Evolutionary conservation across 2,888 invertebrate species (phyloP).

Genomic region (Cepaea hortensis): DNA sequence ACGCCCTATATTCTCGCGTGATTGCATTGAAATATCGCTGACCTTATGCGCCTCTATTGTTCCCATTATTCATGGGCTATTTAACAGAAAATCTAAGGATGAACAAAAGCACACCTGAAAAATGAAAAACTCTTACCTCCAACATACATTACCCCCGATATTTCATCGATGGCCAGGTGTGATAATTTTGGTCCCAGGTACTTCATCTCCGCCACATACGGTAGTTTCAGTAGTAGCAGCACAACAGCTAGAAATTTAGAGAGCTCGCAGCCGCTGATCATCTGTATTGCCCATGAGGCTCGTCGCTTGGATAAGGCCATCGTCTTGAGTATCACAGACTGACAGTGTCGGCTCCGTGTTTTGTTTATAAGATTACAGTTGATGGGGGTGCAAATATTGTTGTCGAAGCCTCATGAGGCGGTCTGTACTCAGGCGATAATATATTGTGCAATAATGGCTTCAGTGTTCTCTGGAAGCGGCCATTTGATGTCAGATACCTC

Average conservation of each 20-base stretch:
- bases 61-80: too few species aligned
- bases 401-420: not conserved
- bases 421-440: not conserved
- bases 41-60: too few species aligned
- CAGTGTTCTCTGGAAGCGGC: too few species aligned
- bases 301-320: conserved; percentile 29
- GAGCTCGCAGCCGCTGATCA: not conserved
- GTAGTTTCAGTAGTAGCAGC: conserved; percentile 27
- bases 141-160: conserved; percentile 49
- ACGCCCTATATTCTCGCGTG: too few species aligned
- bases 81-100: too few species aligned
- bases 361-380: not conserved
- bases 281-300: not conserved
- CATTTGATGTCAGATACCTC: too few species aligned
- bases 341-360: not conserved
- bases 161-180: conserved; percentile 55
- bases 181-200: conserved; percentile 55
- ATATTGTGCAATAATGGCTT: too few species aligned
- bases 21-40: too few species aligned
- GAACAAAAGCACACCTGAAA: not conserved
- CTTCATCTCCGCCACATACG: conserved; percentile 42
- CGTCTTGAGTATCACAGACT: not conserved
- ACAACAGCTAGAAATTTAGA: conserved; percentile 6
- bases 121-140: conserved; percentile 36
- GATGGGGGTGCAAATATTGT: not conserved